Evolutionary conservation across 2,888 invertebrate species (phyloP).

Genomic region (Clanis bilineata): DNA sequence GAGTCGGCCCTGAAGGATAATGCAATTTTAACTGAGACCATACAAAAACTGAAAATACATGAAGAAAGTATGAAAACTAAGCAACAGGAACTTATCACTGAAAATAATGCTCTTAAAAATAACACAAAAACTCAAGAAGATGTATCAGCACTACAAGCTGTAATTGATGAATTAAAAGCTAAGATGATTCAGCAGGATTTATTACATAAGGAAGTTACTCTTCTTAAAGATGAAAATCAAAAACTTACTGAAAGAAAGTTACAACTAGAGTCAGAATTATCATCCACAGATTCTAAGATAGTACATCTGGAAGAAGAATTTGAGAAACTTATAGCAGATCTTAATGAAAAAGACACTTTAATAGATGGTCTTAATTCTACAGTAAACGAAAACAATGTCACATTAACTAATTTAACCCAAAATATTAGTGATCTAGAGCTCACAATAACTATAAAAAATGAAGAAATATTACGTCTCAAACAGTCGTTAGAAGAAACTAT

Average conservation of each 20-base stretch:
- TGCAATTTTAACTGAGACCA: slow-evolving; percentile 35
- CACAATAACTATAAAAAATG: slow-evolving; percentile 46
- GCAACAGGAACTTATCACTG: slow-evolving; percentile 35
- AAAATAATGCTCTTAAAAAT: slow-evolving; percentile 44
- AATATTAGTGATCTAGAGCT: slow-evolving; percentile 49
- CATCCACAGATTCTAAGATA: slow-evolving; percentile 56
- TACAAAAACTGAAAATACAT: slow-evolving; percentile 38
- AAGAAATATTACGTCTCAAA: slow-evolving; percentile 56
- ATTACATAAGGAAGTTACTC: slow-evolving; percentile 44
- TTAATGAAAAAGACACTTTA: slow-evolving; percentile 67
- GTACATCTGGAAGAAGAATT: slow-evolving; percentile 67
- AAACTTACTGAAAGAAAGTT: slow-evolving; percentile 45
- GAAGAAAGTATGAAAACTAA: slow-evolving; percentile 34
- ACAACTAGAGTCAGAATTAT: slow-evolving; percentile 53
- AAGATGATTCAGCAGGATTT: slow-evolving; percentile 44
- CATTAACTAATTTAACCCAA: slow-evolving; percentile 41
- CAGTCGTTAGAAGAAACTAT: slow-evolving; percentile 40
- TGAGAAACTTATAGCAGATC: slow-evolving; percentile 54
- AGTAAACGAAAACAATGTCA: slow-evolving; percentile 44
- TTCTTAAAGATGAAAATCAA: slow-evolving; percentile 53
- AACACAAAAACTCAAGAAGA: slow-evolving; percentile 32
- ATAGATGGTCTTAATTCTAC: slow-evolving; percentile 57
- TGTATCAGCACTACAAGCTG: slow-evolving; percentile 36
- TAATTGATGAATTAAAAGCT: slow-evolving; percentile 43
- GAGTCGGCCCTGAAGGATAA: slow-evolving; percentile 43